phyloP scores from a whole-genome alignment of 2,888 invertebrate genomes.

The Drosophila antonietae region DNA sequence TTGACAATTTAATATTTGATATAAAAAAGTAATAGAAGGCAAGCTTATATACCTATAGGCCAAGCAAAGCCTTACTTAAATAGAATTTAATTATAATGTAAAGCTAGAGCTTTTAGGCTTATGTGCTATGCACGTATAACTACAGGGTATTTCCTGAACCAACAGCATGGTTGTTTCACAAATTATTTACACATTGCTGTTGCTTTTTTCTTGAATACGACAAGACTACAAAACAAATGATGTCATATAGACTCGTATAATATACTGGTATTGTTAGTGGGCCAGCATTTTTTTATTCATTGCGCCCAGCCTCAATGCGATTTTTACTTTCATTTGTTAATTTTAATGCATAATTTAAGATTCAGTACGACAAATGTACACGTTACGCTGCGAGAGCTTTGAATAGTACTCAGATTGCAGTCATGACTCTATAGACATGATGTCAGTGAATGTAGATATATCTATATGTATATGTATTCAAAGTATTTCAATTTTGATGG shows the following conservation, averaged over 20 bases:
- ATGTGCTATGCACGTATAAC: neutral
- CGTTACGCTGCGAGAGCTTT: conserved; percentile 22
- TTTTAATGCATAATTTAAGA: conserved; percentile 69
- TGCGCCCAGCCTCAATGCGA: conserved; percentile 69
- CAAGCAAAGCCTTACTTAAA: neutral
- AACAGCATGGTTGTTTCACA: neutral
- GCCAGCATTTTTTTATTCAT: conserved; percentile 28
- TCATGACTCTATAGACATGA: conserved; percentile 26
- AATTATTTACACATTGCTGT: conserved; percentile 22
- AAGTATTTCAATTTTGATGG: conserved; percentile 27
- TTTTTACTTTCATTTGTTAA: conserved; percentile 71
- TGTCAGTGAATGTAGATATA: conserved; percentile 48
- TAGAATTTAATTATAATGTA: neutral
- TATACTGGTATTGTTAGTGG: conserved; percentile 10
- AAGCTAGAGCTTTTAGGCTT: neutral
- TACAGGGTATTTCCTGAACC: conserved; percentile 1
- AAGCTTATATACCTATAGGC: neutral
- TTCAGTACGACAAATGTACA: conserved; percentile 43
- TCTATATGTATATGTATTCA: neutral
- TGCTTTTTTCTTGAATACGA: conserved; percentile 37
- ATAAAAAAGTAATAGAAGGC: no score
- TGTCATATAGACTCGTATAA: conserved; percentile 50
- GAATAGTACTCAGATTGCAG: conserved; percentile 4
- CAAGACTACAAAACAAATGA: conserved; percentile 69
- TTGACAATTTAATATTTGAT: no score